Percentiles rank a stretch among this genome's conserved stretches.
Evolutionary conservation across 1,140 invertebrate genomes (phyloP).

Genomic region (Aphaenogaster floridana): DNA sequence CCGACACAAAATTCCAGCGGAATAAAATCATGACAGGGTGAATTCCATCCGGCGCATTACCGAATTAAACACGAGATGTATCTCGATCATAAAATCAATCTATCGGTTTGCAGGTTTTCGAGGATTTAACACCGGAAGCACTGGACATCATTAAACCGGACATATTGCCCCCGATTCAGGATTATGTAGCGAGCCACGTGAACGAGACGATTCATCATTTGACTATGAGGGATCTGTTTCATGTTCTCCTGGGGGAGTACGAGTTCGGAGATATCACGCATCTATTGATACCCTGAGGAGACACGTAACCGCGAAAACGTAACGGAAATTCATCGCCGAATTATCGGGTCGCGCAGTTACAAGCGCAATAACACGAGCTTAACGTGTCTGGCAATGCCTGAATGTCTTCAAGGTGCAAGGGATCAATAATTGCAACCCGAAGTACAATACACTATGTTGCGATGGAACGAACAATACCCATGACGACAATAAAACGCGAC

Average conservation of each 20-base stretch:
- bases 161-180: constrained; percentile 81
- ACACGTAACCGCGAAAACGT: not conserved
- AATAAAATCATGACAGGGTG: not conserved
- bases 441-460: not conserved
- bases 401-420: not conserved
- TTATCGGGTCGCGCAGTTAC: constrained; percentile 14
- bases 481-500: not conserved
- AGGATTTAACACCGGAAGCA: constrained; percentile 80
- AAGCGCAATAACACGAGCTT: constrained; percentile 26
- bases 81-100: not conserved
- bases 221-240: constrained; percentile 82
- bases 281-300: constrained; percentile 68
- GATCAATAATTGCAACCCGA: not conserved
- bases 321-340: not conserved
- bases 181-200: constrained; percentile 77
- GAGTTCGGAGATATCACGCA: constrained; percentile 80
- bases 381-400: not conserved
- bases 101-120: constrained; percentile 78
- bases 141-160: constrained; percentile 84
- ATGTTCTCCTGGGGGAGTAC: constrained; percentile 79
- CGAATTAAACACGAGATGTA: not conserved
- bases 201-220: constrained; percentile 84
- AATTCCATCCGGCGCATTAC: not conserved
- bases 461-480: not conserved
- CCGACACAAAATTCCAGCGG: not conserved